A percentile compares a stretch with the other conserved stretches of the same genome.
These are phyloP conservation scores for Brienomyrus longianalis DNA, from an alignment of 2,113 vertebrate species.

Conservation along the genomic window DNA sequence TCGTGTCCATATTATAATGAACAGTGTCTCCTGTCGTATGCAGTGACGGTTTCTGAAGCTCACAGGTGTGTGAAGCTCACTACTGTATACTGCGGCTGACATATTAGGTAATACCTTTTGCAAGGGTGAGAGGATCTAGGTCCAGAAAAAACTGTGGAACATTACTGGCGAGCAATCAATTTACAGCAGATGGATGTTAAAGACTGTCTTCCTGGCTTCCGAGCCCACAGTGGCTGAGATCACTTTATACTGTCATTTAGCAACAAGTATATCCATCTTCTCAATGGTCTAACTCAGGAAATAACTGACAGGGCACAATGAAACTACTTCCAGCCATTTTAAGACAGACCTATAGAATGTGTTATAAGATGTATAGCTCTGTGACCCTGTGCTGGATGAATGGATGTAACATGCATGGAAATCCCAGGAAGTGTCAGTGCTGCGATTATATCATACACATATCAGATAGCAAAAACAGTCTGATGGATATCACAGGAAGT, in stretches of 20 bases:
- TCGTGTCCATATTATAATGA: not conserved
- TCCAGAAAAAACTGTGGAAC: not conserved
- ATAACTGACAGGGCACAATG: not conserved
- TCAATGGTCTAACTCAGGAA: not conserved
- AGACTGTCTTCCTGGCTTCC: not conserved
- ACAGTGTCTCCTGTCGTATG: not conserved
- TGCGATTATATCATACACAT: not conserved
- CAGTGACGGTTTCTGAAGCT: not conserved
- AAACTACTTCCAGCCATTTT: not conserved
- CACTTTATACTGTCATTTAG: not conserved
- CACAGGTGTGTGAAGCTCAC: not conserved
- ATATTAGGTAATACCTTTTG: too few species aligned
- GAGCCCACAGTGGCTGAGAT: not conserved
- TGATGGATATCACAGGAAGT: not conserved
- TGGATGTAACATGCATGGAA: not conserved
- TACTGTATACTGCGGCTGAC: not conserved
- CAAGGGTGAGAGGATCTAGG: not conserved
- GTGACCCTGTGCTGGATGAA: not conserved
- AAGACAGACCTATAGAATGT: not conserved
- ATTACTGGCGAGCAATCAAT: not conserved
- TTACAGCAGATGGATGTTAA: not conserved
- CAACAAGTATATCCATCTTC: not conserved
- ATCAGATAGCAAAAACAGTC: too few species aligned
- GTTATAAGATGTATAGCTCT: not conserved
- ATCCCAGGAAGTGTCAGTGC: not conserved